Evolutionary conservation across 2,113 vertebrate species (phyloP).

Genomic region (Bos taurus): DNA sequence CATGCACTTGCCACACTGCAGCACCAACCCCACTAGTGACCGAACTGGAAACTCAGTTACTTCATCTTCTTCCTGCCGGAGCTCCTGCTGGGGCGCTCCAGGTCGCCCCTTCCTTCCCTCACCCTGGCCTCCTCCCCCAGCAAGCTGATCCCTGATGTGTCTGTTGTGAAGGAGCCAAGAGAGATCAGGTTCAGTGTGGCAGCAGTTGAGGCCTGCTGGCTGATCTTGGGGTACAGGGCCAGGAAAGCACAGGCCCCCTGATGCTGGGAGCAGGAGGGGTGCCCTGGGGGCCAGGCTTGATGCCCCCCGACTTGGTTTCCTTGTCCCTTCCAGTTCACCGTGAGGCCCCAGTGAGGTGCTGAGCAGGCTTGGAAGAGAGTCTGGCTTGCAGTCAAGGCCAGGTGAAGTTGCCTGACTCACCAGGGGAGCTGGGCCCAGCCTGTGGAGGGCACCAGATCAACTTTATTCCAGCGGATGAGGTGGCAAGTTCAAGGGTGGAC

Average conservation of each 20-base stretch:
- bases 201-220: not conserved
- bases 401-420: not conserved
- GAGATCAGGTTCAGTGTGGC: not conserved
- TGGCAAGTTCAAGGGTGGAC: not conserved
- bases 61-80: not conserved
- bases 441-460: not conserved
- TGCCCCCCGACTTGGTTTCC: not conserved
- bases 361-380: not conserved
- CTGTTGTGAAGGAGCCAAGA: not conserved
- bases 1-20: rapidly evolving
- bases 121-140: not conserved
- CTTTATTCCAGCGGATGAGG: not conserved
- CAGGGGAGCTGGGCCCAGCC: not conserved
- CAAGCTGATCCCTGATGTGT: not conserved
- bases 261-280: not conserved
- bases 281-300: not conserved
- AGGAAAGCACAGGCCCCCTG: not conserved
- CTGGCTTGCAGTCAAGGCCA: not conserved
- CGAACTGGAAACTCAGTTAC: not conserved
- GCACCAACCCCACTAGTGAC: not conserved
- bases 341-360: not conserved
- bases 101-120: not conserved
- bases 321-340: not conserved
- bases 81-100: not conserved
- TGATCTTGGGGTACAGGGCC: not conserved